phyloP scores from a whole-genome alignment of 2,888 invertebrate species.

The Dicranocentrus wangi region DNA sequence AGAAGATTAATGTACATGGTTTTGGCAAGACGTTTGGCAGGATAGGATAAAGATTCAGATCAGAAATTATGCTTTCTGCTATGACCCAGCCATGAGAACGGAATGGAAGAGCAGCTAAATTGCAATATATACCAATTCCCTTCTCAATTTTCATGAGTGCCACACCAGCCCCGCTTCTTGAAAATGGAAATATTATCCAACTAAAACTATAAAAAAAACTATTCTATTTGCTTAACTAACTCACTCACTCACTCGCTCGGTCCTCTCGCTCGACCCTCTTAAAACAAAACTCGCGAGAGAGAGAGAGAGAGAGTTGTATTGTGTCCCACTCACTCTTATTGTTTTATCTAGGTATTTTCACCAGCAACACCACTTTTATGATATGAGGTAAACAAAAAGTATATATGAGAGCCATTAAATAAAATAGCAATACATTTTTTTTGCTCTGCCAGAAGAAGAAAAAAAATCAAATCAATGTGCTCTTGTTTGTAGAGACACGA shows the following conservation, averaged over 20 bases:
- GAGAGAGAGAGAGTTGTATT: not conserved
- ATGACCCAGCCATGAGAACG: constrained; percentile 39
- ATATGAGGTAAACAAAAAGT: constrained; percentile 1
- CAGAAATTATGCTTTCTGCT: constrained; percentile 57
- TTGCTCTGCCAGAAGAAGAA: not conserved
- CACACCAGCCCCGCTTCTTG: not conserved
- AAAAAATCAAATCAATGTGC: no score
- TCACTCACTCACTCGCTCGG: no score
- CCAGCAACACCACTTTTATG: not conserved
- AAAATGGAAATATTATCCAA: not conserved
- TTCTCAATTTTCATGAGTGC: constrained; percentile 46
- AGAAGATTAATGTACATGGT: constrained; percentile 64
- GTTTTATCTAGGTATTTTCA: not conserved
- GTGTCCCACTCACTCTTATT: not conserved
- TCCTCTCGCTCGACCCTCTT: no score
- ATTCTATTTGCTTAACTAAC: no score
- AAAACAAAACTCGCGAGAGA: not conserved
- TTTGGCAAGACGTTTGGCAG: constrained; percentile 66
- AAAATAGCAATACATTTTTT: not conserved
- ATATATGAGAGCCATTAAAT: not conserved
- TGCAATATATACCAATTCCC: no score
- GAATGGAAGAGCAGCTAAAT: no score
- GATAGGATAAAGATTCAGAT: constrained; percentile 62
- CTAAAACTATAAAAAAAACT: no score
- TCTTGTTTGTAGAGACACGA: no score